Evolutionary conservation across 2,113 vertebrate genomes (phyloP).

Genomic region (Hucho hucho): DNA sequence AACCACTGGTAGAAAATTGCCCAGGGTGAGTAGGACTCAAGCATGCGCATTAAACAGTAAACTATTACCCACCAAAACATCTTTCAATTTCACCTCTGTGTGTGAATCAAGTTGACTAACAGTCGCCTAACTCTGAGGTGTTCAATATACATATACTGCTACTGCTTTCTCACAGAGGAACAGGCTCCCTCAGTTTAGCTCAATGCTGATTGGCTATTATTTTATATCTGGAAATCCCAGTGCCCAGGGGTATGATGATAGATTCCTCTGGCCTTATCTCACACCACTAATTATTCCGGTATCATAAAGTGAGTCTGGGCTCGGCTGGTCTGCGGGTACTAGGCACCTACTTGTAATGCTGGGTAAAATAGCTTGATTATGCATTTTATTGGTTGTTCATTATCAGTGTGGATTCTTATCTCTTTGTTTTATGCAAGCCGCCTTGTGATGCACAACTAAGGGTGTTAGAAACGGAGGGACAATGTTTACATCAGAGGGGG

Average conservation of each 20-base stretch:
- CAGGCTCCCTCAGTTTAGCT: constrained; percentile 38
- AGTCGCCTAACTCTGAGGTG: not conserved
- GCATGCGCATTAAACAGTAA: not conserved
- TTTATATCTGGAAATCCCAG: constrained; percentile 31
- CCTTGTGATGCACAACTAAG: not conserved
- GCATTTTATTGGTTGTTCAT: constrained; percentile 35
- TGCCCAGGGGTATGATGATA: constrained; percentile 53
- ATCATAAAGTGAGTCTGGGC: constrained; percentile 26
- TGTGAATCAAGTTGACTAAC: not conserved
- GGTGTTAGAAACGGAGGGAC: too few relatives aligned
- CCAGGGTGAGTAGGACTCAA: too few relatives aligned
- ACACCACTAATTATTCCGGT: constrained; percentile 59
- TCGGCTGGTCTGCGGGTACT: constrained; percentile 10
- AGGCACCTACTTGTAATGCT: constrained; percentile 30
- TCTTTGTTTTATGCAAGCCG: not conserved
- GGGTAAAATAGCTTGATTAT: constrained; percentile 53
- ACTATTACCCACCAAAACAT: not conserved
- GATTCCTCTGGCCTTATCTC: constrained; percentile 65
- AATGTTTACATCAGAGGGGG: too few relatives aligned
- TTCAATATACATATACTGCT: too few relatives aligned
- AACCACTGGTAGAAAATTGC: not conserved
- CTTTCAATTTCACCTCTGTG: not conserved
- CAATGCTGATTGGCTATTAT: too few relatives aligned
- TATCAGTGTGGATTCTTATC: constrained; percentile 35
- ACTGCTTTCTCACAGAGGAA: constrained; percentile 3